These are phyloP conservation scores for Pseudorasbora parva DNA, from an alignment of 2,113 vertebrate species.

Conservation along the genomic window DNA sequence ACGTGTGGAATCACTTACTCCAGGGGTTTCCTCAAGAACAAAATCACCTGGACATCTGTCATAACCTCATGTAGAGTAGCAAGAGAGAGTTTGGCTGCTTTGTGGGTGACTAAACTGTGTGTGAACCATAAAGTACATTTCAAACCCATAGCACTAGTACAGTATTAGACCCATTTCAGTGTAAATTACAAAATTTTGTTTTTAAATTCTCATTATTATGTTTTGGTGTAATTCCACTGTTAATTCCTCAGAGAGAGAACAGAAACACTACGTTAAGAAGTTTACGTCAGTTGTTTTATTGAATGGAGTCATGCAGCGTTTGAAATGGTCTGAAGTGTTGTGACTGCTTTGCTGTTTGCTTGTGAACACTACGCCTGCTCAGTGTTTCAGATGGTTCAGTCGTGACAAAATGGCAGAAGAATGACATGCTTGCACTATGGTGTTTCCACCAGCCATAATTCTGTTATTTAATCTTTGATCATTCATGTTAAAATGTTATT, in stretches of 20 bases:
- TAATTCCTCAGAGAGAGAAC: not conserved
- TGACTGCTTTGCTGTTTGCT: not conserved
- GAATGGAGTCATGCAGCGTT: not conserved
- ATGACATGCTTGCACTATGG: slow-evolving; percentile 66
- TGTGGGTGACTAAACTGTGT: not conserved
- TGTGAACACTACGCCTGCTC: slow-evolving; percentile 26
- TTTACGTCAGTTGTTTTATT: slow-evolving; percentile 18
- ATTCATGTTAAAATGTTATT: slow-evolving; percentile 47
- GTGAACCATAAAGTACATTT: not conserved
- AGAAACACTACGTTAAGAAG: not conserved
- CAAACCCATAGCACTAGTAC: not conserved
- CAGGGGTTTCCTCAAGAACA: slow-evolving; percentile 27
- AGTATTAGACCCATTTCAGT: slow-evolving; percentile 1
- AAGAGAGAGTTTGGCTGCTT: not conserved
- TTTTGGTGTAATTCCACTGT: slow-evolving; percentile 1
- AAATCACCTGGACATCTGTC: slow-evolving; percentile 35
- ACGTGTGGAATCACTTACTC: slow-evolving; percentile 25
- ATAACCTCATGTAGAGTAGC: slow-evolving; percentile 16
- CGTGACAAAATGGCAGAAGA: slow-evolving; percentile 28
- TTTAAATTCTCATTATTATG: not conserved
- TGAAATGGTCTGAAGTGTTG: slow-evolving; percentile 1
- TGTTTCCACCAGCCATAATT: slow-evolving; percentile 61
- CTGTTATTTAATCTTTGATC: slow-evolving; percentile 63
- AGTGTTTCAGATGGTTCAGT: slow-evolving; percentile 19
- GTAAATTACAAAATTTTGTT: not conserved